Base-by-base conservation (phyloP, 2,888 invertebrate species). In the Conus canariensis region DNA sequence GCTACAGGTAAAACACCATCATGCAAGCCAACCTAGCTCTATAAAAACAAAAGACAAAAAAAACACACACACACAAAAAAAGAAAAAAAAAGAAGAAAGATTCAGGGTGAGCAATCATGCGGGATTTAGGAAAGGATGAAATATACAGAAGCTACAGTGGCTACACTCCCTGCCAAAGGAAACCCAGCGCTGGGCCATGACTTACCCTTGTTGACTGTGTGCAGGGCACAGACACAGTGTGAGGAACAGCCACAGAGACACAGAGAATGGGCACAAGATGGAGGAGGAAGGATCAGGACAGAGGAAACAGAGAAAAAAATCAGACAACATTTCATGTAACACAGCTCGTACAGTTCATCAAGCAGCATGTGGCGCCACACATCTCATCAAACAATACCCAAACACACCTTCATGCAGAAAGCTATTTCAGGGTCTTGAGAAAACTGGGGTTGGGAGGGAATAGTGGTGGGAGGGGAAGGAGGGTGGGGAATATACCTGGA, bases 191-290 rank as follows among this genome's bases (percentile, higher is more conserved):
- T 45, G 45, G 45, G 45, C 45, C 45, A 45, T 45, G 59, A 85
- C 85, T 85, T 85, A 85, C 85, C 85, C 25, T 85, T 85, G 85
- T 60, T 85, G 60, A 85, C 85, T 85, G 85, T 60, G 25, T 22
- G 85, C 60, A 16, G 59, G 59, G 85, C 60, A 60, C 60, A 60
- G 60, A 60, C n/a, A 85, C 56, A 83, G 83, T n/a, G 85, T 25
- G 85, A 85, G 59, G 60, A 60, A 60, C 60, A 85, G 19, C 85
- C 60, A 85, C 85, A 85, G 60, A 85, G 60, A 85, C 59, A 83
- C 83, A 83, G 22, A 45, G 83, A 59, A 85, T n/a, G 56, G 85
- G 60, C 60, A 85, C 85, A 58, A 83, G 83, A 12, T 22, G 83
- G 83, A 83, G 83, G 56, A 59, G 60, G 59, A 60, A 85, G 80